A percentile compares a stretch with the other conserved stretches of the same genome.
phyloP scores from a whole-genome alignment of 53 echinoderm and acorn worm species.

The Glandiceps talaboti region DNA sequence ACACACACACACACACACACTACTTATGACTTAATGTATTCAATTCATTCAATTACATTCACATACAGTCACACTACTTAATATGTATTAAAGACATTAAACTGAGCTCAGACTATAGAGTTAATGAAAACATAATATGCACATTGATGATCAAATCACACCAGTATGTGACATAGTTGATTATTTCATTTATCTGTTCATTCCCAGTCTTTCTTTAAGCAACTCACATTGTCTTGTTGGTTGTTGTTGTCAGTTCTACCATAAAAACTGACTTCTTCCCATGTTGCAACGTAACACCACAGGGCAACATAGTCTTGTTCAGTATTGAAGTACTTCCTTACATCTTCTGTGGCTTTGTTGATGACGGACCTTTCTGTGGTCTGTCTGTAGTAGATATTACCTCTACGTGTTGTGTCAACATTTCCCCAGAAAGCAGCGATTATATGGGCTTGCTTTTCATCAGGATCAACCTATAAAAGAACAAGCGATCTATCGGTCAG shows the following conservation, averaged over 20 bases:
- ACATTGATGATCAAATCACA: too few relatives aligned
- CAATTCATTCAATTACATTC: too few relatives aligned
- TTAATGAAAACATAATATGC: too few relatives aligned
- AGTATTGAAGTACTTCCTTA: slow-evolving; percentile 54
- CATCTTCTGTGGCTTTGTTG: slow-evolving; percentile 42
- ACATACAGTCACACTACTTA: too few relatives aligned
- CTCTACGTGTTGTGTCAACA: slow-evolving; percentile 58
- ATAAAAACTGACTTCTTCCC: slow-evolving; percentile 75
- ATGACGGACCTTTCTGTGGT: slow-evolving; percentile 70
- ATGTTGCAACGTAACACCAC: slow-evolving; percentile 72
- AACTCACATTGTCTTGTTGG: background rate
- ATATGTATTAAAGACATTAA: too few relatives aligned
- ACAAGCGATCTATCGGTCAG: too few relatives aligned
- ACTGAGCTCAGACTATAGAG: too few relatives aligned
- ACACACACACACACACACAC: too few relatives aligned
- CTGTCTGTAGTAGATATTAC: slow-evolving; percentile 77
- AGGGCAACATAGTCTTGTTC: slow-evolving; percentile 47
- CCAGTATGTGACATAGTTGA: too few relatives aligned
- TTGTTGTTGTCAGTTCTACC: slow-evolving; percentile 64
- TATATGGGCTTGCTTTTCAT: slow-evolving; percentile 35
- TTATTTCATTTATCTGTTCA: too few relatives aligned
- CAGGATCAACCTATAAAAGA: background rate
- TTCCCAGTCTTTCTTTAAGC: too few relatives aligned
- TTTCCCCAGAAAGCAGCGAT: slow-evolving; percentile 89
- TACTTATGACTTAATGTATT: too few relatives aligned